Conservation (phyloP, 2,113 vertebrate genomes). For the Pipra filicauda region DNA sequence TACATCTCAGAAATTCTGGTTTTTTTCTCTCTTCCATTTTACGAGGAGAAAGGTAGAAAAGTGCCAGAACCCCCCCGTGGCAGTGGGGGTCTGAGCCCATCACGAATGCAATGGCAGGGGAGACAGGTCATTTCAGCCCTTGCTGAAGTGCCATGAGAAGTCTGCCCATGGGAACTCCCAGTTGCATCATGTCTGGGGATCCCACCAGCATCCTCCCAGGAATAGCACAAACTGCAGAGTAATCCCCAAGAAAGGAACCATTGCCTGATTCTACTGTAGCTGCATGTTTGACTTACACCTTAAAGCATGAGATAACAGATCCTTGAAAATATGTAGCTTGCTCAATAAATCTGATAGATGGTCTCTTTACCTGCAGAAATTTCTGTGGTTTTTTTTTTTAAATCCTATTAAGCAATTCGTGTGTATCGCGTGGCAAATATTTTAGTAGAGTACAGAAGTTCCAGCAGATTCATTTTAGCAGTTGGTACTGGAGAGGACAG, state of each 20-base stretch:
- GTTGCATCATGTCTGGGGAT: accelerated
- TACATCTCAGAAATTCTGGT: background rate
- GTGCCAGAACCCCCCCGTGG: background rate
- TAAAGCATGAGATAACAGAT: background rate
- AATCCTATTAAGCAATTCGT: background rate
- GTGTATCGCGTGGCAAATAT: background rate
- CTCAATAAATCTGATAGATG: background rate
- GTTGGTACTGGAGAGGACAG: background rate
- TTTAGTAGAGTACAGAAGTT: background rate
- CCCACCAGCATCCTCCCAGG: background rate
- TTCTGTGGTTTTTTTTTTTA: background rate
- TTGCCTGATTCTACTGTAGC: background rate
- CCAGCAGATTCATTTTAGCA: background rate
- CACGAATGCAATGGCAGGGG: background rate
- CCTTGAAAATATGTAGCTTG: background rate
- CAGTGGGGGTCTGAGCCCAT: background rate
- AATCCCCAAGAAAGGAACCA: background rate
- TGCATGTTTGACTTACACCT: background rate
- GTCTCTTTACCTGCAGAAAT: background rate
- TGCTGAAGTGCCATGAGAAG: background rate
- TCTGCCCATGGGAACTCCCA: background rate
- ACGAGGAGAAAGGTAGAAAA: background rate
- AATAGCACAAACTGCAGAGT: background rate
- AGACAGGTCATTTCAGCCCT: background rate
- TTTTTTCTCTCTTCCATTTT: background rate